Conservation (phyloP, 2,797 vertebrate genomes). For the Spinus pinus region DNA sequence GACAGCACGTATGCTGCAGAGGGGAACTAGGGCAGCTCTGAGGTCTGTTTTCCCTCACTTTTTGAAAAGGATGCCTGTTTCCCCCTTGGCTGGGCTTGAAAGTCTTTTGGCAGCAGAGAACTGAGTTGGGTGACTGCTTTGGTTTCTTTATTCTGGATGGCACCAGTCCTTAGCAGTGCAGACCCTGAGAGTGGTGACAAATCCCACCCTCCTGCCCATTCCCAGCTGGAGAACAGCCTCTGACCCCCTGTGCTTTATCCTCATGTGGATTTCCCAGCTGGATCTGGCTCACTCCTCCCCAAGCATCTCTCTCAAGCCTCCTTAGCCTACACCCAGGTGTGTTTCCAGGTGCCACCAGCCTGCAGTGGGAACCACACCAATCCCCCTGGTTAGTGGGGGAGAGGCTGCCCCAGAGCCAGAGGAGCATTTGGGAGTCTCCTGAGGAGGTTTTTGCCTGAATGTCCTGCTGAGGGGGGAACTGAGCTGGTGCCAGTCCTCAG, state of each 20-base stretch:
- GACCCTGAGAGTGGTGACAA: neutral
- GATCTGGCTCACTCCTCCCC: neutral
- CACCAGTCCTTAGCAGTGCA: neutral
- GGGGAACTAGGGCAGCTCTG: neutral
- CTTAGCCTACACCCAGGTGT: neutral
- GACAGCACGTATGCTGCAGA: rapidly evolving
- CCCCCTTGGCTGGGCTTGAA: neutral
- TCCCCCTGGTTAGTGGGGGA: neutral
- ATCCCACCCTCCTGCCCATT: neutral
- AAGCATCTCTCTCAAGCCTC: neutral
- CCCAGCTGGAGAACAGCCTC: neutral
- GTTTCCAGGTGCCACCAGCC: neutral
- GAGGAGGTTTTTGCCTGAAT: neutral
- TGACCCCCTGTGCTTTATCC: neutral
- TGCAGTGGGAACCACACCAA: neutral
- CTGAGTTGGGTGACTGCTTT: neutral
- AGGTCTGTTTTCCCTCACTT: neutral
- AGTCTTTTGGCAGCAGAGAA: neutral
- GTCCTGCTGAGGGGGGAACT: neutral
- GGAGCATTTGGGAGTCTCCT: neutral
- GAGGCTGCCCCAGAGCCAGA: neutral
- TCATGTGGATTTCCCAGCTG: neutral
- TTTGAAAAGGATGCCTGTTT: neutral
- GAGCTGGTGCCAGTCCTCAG: neutral
- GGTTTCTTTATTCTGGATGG: neutral